These are phyloP conservation scores for Halocynthia aurantium DNA, from an alignment of 23 tunicate genomes.

Conservation along the genomic window DNA sequence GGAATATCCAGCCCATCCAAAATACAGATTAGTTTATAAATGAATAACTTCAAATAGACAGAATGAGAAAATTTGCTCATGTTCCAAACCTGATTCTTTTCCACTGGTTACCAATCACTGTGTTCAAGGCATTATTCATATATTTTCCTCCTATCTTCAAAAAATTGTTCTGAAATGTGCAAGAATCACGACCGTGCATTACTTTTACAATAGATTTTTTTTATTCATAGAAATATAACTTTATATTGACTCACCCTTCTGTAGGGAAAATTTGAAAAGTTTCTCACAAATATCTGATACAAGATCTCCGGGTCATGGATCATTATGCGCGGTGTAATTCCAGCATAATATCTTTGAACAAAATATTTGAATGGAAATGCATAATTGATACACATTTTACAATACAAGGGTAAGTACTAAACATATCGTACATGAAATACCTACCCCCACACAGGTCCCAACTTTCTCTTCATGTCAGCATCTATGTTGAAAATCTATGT, in stretches of 20 bases:
- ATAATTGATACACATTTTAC: neutral
- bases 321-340: slow-evolving; percentile 24
- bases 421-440: neutral
- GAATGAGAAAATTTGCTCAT: no score
- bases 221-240: neutral
- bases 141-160: slow-evolving; percentile 33
- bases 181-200: no score
- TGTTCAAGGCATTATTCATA: slow-evolving; percentile 36
- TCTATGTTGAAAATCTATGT: neutral
- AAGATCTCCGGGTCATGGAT: slow-evolving; percentile 52
- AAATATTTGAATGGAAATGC: no score
- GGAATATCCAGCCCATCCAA: no score
- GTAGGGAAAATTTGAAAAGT: slow-evolving; percentile 34
- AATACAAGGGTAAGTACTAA: neutral
- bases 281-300: slow-evolving; percentile 53
- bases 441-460: slow-evolving; percentile 4
- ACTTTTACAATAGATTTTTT: neutral
- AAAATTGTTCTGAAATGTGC: slow-evolving; percentile 20
- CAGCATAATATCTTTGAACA: slow-evolving; percentile 21
- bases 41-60: neutral
- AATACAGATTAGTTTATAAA: no score
- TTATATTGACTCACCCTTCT: slow-evolving; percentile 26
- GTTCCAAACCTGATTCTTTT: slow-evolving; percentile 45
- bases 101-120: slow-evolving; percentile 56
- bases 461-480: neutral